Base-by-base conservation (phyloP, 2,888 invertebrate species). In the Hartigia nigra region DNA sequence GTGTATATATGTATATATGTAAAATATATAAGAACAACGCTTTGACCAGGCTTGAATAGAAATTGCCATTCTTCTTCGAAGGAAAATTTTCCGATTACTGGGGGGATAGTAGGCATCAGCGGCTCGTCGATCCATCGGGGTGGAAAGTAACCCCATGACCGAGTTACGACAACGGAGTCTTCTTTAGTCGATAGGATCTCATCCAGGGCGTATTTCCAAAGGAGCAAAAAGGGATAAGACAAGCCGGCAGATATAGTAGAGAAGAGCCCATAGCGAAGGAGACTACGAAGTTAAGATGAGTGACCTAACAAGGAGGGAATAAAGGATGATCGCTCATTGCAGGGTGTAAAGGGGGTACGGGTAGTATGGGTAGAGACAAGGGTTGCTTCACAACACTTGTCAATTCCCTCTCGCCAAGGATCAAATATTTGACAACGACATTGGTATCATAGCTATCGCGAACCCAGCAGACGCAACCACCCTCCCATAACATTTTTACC, bases 21-120 rank as follows among this genome's bases (percentile, higher is more conserved):
- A 55, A 9, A 9, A 9, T 23, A 23, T 0, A 55, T 32, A 69
- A 74, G 39, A 70, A 37, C 35, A 31, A 39, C 69, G 55, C 76
- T 81, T 70, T 75, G 81, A 80, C 78, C 79, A 75, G 55, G 76
- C 79, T 37, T 39, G 76, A 77, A 82, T 78, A 82, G 78, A 79
- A 82, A 77, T 82, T 76, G 78, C 35, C 76, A 72, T 37, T 12
- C 75, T 77, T 75, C 55, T 75, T 37, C 31, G 37, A 35, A 32
- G 76, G 31, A 36, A 76, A 75, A 74, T 77, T 78, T 78, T 80
- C 69, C 69, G 55, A 76, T 76, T 77, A 74, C 79, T 74, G 77
- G 39, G 72, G 76, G 37, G 23, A n/a, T 55, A 23, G 23, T 55
- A 55, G 23, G 23, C 55, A 55, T 55, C 55, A 23, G 55, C 9